Evolutionary conservation across 1,140 invertebrate species (phyloP), one percentile per base, ranked within the genome.

Genomic region (Bombus huntii): DNA sequence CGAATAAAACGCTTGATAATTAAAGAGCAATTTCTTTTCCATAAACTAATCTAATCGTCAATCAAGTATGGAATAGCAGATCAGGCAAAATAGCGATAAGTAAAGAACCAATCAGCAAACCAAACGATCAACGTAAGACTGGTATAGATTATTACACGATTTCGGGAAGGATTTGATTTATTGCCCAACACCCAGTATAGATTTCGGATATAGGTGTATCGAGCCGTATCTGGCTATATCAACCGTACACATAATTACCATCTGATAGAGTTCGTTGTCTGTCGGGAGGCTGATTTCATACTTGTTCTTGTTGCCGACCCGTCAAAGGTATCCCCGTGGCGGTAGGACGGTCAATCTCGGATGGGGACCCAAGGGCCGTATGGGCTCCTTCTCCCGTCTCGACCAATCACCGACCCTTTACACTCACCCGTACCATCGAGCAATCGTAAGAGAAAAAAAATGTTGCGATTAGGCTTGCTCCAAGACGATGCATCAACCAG

Each of bases 261-360:
- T 95, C 93, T 94, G 94, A 95, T 95, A 95, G 94, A 94, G 94
- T 95, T 93, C 91, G 94, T 94, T 94, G 94, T 94, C 93, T 93
- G 94, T 94, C 92, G 92, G 87, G 93, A 93, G 92, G 92, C 92
- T 93, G 94, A 94, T 95, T 94, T 94, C 88, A 94, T 94, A 93
- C 94, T 94, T 95, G 91, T 94, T 95, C 92, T 92, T 95, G 90
- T 95, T 95, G 92, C 92, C 90, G 90, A 88, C 91, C 92, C 94
- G 93, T 95, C 94, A 95, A 94, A 95, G 91, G 92, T 92, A 94
- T 94, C 92, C 92, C 93, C 87, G 91, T 93, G 89, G 93, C 92
- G 91, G 93, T 94, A 94, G 94, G 94, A 95, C 89, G 94, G 93
- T 91, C 90, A 92, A 93, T 94, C 93, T 91, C 90, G 90, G 89